Conservation (phyloP, 1,140 invertebrate species). For the Drosophila parabipectinata region DNA sequence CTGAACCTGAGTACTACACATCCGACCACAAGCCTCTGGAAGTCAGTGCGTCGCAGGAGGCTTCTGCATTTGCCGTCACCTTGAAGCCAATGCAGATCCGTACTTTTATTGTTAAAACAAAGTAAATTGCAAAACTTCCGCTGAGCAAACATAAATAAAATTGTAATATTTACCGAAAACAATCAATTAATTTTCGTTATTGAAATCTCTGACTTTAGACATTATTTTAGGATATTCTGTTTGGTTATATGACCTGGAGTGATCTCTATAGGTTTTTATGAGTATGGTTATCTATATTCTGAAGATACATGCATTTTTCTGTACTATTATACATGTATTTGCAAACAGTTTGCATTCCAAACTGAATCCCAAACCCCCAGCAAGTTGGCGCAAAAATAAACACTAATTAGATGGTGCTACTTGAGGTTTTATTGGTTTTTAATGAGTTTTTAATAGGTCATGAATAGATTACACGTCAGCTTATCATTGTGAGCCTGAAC, state of each 20-base stretch:
- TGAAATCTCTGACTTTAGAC: too few species aligned
- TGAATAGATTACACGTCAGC: slow-evolving; percentile 1
- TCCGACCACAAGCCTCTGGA: slow-evolving; percentile 34
- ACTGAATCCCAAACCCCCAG: not conserved
- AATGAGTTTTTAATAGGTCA: not conserved
- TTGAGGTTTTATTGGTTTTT: not conserved
- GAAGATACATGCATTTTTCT: too few species aligned
- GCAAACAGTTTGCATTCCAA: not conserved
- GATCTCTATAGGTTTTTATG: too few species aligned
- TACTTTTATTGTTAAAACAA: slow-evolving; percentile 60
- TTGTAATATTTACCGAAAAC: not conserved
- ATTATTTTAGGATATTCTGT: too few species aligned
- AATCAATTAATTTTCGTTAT: not conserved
- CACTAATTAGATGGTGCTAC: not conserved
- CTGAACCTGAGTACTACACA: slow-evolving; percentile 27
- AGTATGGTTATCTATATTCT: too few species aligned
- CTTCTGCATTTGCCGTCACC: slow-evolving; percentile 61
- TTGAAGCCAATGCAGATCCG: slow-evolving; percentile 76
- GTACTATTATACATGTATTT: too few species aligned
- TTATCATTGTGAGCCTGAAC: slow-evolving; percentile 12
- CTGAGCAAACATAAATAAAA: not conserved
- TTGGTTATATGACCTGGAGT: too few species aligned
- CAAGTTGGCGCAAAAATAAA: not conserved
- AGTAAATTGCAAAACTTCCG: not conserved
- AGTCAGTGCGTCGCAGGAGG: slow-evolving; percentile 33